phyloP scores from a whole-genome alignment of 1,140 invertebrate species.

The Melanaphis sacchari region DNA sequence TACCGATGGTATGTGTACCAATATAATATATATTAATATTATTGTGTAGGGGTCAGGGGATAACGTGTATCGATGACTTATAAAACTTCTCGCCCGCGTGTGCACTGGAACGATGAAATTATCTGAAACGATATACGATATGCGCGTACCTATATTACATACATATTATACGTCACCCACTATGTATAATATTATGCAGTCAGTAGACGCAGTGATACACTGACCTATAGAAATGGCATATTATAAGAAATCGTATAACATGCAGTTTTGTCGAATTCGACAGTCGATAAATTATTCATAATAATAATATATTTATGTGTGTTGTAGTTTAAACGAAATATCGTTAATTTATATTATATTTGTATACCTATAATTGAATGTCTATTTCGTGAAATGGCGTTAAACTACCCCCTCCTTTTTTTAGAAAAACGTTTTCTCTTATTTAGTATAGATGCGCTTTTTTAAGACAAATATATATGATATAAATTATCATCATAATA shows the following conservation, averaged over 20 bases:
- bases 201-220: background rate
- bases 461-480: background rate
- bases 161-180: background rate
- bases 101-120: background rate
- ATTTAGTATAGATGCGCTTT: background rate
- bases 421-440: background rate
- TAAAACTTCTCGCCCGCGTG: background rate
- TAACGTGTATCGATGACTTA: background rate
- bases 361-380: background rate
- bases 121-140: slow-evolving; percentile 11
- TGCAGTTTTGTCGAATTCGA: background rate
- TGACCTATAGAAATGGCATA: background rate
- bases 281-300: background rate
- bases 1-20: background rate
- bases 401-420: background rate
- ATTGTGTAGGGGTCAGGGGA: background rate
- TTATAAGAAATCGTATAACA: background rate
- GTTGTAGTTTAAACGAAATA: background rate
- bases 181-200: background rate
- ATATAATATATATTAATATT: background rate
- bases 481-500: background rate
- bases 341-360: background rate
- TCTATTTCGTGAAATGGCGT: background rate
- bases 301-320: background rate
- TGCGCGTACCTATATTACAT: background rate